These are phyloP conservation scores for Watsonalla cultraria DNA, from an alignment of 2,888 invertebrate genomes.

Conservation along the genomic window DNA sequence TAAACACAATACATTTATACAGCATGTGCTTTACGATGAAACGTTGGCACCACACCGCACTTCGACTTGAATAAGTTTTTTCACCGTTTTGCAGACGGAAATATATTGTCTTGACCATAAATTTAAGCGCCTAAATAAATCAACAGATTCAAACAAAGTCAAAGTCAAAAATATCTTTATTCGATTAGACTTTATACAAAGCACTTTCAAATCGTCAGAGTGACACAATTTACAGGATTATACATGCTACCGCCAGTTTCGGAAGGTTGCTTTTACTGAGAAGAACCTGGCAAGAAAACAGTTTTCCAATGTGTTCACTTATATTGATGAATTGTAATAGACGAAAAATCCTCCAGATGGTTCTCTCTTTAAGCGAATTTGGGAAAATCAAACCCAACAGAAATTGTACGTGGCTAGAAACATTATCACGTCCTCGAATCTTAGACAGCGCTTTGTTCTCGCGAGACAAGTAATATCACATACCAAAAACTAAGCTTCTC, in stretches of 20 bases:
- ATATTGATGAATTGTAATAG: neutral
- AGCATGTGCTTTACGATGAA: slow-evolving; percentile 25
- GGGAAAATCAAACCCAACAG: slow-evolving; percentile 30
- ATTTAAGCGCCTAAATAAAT: too few relatives aligned
- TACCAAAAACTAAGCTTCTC: slow-evolving; percentile 13
- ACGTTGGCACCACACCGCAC: slow-evolving; percentile 28
- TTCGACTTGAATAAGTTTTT: slow-evolving; percentile 12
- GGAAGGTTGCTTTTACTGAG: too few relatives aligned
- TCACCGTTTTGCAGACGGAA: neutral
- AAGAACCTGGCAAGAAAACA: too few relatives aligned
- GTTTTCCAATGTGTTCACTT: too few relatives aligned
- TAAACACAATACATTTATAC: slow-evolving; percentile 29
- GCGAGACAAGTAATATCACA: slow-evolving; percentile 43
- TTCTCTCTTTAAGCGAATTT: slow-evolving; percentile 25
- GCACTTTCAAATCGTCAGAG: too few relatives aligned
- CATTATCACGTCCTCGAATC: slow-evolving; percentile 42
- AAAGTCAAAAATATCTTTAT: too few relatives aligned
- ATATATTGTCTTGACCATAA: too few relatives aligned
- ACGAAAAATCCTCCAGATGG: slow-evolving; percentile 10
- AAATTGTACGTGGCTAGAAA: slow-evolving; percentile 49
- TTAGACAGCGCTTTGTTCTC: slow-evolving; percentile 43
- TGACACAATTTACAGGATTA: too few relatives aligned
- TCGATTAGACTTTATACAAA: too few relatives aligned
- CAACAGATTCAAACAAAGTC: too few relatives aligned
- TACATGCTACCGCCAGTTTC: too few relatives aligned